phyloP scores from a whole-genome alignment of 2,797 vertebrate genomes.

The Esox masquinongy region DNA sequence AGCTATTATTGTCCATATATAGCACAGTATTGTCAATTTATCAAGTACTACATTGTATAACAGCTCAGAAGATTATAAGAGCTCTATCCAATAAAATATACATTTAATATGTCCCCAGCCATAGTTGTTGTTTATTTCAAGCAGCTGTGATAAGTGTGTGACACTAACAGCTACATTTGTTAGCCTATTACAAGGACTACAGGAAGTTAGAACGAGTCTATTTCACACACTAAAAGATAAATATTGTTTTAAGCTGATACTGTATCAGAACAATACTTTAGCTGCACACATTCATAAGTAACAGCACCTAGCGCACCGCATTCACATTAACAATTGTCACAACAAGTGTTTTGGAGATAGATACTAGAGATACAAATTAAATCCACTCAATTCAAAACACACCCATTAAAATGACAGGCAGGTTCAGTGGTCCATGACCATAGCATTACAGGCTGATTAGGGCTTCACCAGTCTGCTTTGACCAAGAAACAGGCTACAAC shows the following conservation, averaged over 20 bases:
- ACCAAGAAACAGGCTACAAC: slow-evolving; percentile 22
- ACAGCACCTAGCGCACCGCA: slow-evolving; percentile 5
- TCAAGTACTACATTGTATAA: background rate
- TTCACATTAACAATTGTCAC: background rate
- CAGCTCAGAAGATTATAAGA: slow-evolving; percentile 2
- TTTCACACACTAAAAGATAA: slow-evolving; percentile 7
- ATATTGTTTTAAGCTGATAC: background rate
- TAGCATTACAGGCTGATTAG: slow-evolving; percentile 36
- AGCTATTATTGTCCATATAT: slow-evolving; percentile 28
- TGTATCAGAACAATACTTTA: slow-evolving; percentile 1
- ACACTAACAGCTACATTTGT: background rate
- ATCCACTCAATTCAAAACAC: slow-evolving; percentile 47
- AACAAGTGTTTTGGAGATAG: background rate
- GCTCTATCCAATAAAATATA: slow-evolving; percentile 3
- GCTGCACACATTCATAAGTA: background rate
- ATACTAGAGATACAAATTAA: background rate
- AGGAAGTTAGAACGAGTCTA: background rate
- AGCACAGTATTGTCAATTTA: slow-evolving; percentile 19
- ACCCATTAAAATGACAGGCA: slow-evolving; percentile 43
- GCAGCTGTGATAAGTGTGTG: background rate
- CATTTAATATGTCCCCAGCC: background rate
- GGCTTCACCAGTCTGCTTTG: slow-evolving; percentile 53
- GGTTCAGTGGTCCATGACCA: slow-evolving; percentile 39
- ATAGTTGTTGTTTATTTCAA: background rate
- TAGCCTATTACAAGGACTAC: background rate